Percentiles rank a stretch among this genome's conserved stretches.
Evolutionary conservation across 2,888 invertebrate species (phyloP).

Genomic region (Pheosia tremula): DNA sequence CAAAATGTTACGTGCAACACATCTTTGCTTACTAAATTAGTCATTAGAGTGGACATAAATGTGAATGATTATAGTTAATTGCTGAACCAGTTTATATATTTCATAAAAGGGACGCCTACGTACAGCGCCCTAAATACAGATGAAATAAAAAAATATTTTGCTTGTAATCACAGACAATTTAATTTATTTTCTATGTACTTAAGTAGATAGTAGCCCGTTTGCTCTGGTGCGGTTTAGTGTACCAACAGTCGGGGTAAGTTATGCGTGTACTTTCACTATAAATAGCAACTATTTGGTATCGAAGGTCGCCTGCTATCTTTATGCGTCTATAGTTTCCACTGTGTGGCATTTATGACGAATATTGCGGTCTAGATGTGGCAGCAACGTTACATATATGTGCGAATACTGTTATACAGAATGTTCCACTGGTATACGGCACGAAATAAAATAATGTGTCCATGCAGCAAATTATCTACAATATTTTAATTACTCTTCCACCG

Average conservation of each 20-base stretch:
- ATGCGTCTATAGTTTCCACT: background rate
- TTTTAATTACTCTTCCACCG: too few relatives aligned
- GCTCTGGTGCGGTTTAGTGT: background rate
- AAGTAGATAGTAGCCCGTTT: background rate
- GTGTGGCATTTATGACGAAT: background rate
- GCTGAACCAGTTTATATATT: too few relatives aligned
- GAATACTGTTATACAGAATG: background rate
- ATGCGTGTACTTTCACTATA: slow-evolving; percentile 3
- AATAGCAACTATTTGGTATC: background rate
- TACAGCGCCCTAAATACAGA: too few relatives aligned
- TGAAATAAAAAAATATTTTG: too few relatives aligned
- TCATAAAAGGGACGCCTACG: too few relatives aligned
- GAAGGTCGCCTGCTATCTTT: slow-evolving; percentile 1
- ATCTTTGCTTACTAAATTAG: too few relatives aligned
- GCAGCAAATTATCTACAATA: too few relatives aligned
- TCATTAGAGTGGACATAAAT: too few relatives aligned
- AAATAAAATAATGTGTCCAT: too few relatives aligned
- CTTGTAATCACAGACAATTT: background rate
- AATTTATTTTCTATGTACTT: background rate
- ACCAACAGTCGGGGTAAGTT: background rate
- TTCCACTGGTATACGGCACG: too few relatives aligned
- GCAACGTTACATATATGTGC: background rate
- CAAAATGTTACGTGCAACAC: too few relatives aligned
- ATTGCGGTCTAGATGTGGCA: background rate
- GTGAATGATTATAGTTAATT: too few relatives aligned